Evolutionary conservation across 2,113 vertebrate genomes (phyloP).

Genomic region (Aythya baeri): DNA sequence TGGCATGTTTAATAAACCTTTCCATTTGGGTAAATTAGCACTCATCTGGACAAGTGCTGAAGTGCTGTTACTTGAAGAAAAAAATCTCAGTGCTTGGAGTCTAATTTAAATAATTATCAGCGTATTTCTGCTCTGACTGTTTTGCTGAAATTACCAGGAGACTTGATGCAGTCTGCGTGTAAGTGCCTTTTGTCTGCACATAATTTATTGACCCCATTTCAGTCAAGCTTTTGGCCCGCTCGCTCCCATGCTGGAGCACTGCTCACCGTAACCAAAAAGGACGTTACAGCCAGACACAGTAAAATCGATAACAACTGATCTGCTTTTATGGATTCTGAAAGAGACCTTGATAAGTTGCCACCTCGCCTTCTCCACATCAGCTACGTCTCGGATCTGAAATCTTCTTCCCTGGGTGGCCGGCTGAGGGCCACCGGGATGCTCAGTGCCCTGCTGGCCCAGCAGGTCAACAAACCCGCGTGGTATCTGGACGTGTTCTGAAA

Average conservation of each 20-base stretch:
- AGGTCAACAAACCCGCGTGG: not conserved
- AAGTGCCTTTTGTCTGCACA: slow-evolving; percentile 67
- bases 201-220: slow-evolving; percentile 71
- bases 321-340: not conserved
- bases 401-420: not conserved
- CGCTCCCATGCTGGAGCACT: not conserved
- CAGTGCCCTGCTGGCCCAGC: too few relatives aligned
- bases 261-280: not conserved
- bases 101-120: slow-evolving; percentile 78
- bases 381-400: not conserved
- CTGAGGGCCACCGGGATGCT: not conserved
- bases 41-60: slow-evolving; percentile 76
- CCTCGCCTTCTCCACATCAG: accelerated
- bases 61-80: slow-evolving; percentile 70
- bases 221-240: slow-evolving; percentile 53
- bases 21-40: slow-evolving; percentile 77
- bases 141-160: slow-evolving; percentile 68
- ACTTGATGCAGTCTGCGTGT: slow-evolving; percentile 53
- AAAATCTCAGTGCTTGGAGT: slow-evolving; percentile 49
- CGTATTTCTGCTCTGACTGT: slow-evolving; percentile 71
- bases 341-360: not conserved
- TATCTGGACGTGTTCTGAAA: not conserved
- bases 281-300: not conserved
- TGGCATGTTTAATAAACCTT: slow-evolving; percentile 78
- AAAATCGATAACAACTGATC: slow-evolving; percentile 28